These are phyloP conservation scores for Drosophila tripunctata DNA, from an alignment of 2,888 invertebrate species.

Conservation along the genomic window DNA sequence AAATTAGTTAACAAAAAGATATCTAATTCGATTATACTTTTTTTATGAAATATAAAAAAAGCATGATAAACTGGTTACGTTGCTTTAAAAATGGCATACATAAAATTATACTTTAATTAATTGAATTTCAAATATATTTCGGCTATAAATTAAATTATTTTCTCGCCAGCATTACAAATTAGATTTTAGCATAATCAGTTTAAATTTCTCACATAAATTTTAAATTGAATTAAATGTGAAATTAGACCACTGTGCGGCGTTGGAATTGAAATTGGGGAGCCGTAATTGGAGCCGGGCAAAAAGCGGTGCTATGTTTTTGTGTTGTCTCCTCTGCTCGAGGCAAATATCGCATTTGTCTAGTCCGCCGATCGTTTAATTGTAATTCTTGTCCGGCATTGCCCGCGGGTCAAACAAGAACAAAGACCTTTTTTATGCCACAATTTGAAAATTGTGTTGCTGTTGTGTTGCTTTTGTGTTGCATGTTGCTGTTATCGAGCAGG, in stretches of 20 bases:
- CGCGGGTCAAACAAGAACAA: constrained; percentile 19
- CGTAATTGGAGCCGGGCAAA: constrained; percentile 11
- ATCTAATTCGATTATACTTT: too few species aligned
- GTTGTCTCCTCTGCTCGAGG: constrained; percentile 30
- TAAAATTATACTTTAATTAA: too few species aligned
- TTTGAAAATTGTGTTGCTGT: constrained; percentile 55
- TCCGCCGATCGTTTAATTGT: constrained; percentile 79
- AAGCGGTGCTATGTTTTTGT: constrained; percentile 15
- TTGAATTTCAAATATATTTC: too few species aligned
- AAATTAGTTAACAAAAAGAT: too few species aligned
- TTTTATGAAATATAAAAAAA: too few species aligned
- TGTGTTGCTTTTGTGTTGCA: not conserved
- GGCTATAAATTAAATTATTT: too few species aligned
- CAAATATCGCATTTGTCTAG: constrained; percentile 63
- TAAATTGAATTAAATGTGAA: not conserved
- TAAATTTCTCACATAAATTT: too few species aligned
- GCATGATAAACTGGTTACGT: too few species aligned
- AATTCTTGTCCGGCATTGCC: constrained; percentile 60
- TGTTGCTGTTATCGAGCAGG: not conserved
- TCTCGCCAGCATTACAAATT: not conserved
- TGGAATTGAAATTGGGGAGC: constrained; percentile 1
- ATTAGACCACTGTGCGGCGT: not conserved
- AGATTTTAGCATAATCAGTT: too few species aligned
- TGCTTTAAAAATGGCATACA: too few species aligned
- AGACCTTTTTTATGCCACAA: constrained; percentile 48